A percentile compares a stretch with the other conserved stretches of the same genome.
Evolutionary conservation across 2,888 invertebrate species (phyloP).

Genomic region (Nesidiocoris tenuis): DNA sequence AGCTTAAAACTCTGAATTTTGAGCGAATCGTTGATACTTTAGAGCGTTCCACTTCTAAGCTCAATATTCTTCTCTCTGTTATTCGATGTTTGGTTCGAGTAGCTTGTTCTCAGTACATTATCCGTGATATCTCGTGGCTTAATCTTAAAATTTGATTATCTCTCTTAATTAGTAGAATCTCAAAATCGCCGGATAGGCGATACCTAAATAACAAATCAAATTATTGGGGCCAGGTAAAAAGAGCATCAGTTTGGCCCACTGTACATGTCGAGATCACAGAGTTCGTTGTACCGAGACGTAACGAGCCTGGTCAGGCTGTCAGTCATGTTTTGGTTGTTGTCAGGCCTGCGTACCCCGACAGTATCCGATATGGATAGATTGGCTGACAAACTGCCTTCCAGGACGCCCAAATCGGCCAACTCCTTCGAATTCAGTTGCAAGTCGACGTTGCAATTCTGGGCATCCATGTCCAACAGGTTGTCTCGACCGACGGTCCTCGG

Average conservation of each 20-base stretch:
- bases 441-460: slow-evolving; percentile 53
- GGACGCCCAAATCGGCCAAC: slow-evolving; percentile 53
- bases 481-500: slow-evolving; percentile 13
- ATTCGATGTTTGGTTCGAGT: too few relatives aligned
- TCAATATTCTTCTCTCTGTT: too few relatives aligned
- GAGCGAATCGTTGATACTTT: too few relatives aligned
- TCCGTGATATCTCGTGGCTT: too few relatives aligned
- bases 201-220: not conserved
- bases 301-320: slow-evolving; percentile 61
- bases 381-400: slow-evolving; percentile 56
- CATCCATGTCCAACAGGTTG: slow-evolving; percentile 40
- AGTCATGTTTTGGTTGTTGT: slow-evolving; percentile 56
- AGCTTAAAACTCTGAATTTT: too few relatives aligned
- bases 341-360: slow-evolving; percentile 52
- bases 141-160: too few relatives aligned
- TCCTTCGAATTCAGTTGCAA: slow-evolving; percentile 56
- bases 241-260: not conserved
- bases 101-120: too few relatives aligned
- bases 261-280: slow-evolving; percentile 9
- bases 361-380: slow-evolving; percentile 58
- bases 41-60: too few relatives aligned
- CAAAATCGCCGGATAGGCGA: not conserved
- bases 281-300: slow-evolving; percentile 51
- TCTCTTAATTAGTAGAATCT: not conserved
- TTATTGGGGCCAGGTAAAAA: not conserved